These are phyloP conservation scores for Prionace glauca DNA, from an alignment of 2,797 vertebrate species.

Conservation along the genomic window DNA sequence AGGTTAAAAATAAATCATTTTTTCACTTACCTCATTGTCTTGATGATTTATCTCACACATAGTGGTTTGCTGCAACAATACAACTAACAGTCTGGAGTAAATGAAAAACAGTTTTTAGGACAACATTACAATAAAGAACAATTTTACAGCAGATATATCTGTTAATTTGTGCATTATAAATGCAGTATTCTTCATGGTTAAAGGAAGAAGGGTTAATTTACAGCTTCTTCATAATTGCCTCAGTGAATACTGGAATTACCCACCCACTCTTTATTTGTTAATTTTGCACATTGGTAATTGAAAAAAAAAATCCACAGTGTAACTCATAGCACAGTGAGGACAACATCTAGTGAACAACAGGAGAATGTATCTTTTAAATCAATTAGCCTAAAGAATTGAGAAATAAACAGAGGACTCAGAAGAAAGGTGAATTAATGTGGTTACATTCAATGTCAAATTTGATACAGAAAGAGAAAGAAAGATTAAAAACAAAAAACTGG, in stretches of 20 bases:
- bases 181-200: background rate
- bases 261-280: background rate
- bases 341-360: too few species aligned
- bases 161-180: background rate
- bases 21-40: conserved; percentile 72
- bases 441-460: too few species aligned
- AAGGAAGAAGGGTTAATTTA: background rate
- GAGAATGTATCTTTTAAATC: too few species aligned
- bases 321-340: background rate
- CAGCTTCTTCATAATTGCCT: background rate
- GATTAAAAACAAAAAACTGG: too few species aligned
- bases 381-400: too few species aligned
- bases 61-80: conserved; percentile 72
- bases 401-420: too few species aligned
- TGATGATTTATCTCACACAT: conserved; percentile 78
- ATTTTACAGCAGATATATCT: background rate
- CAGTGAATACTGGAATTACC: background rate
- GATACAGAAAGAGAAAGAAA: too few species aligned
- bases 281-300: background rate
- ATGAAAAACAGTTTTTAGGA: conserved; percentile 46
- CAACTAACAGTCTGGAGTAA: conserved; percentile 64
- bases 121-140: background rate
- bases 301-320: background rate
- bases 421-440: too few species aligned
- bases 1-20: background rate